Percentiles rank a stretch among this genome's conserved stretches.
Evolutionary conservation across 2,888 invertebrate genomes (phyloP).

Genomic region (Mythimna vitellina): DNA sequence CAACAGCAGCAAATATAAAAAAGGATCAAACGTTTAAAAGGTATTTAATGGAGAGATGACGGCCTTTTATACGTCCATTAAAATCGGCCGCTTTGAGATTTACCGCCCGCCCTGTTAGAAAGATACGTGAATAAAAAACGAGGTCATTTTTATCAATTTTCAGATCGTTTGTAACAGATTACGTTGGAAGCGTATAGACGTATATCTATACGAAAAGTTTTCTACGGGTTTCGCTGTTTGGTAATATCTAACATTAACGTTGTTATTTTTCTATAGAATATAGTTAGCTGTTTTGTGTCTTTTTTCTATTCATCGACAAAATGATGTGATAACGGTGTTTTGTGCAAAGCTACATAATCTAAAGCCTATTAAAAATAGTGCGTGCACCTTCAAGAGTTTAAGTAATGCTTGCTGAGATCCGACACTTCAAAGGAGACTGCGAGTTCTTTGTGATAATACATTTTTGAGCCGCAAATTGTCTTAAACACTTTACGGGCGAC

Average conservation of each 20-base stretch:
- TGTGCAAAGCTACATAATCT: neutral
- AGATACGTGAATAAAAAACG: conserved; percentile 82
- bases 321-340: neutral
- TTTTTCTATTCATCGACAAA: neutral
- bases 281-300: neutral
- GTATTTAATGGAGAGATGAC: conserved; percentile 90
- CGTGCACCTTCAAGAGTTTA: neutral
- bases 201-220: conserved; percentile 44
- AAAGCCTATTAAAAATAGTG: neutral
- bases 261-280: conserved; percentile 10
- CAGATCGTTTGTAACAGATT: conserved; percentile 83
- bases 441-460: conserved; percentile 79
- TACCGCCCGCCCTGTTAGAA: conserved; percentile 80
- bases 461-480: conserved; percentile 82
- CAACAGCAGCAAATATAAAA: conserved; percentile 87
- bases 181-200: conserved; percentile 58
- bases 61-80: conserved; percentile 89
- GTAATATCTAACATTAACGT: conserved; percentile 38
- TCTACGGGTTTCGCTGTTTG: conserved; percentile 46
- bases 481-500: conserved; percentile 83
- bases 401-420: conserved; percentile 58
- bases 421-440: conserved; percentile 77
- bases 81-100: conserved; percentile 88
- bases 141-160: conserved; percentile 80
- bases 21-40: conserved; percentile 91